A percentile compares a stretch with the other conserved stretches of the same genome.
These are phyloP conservation scores for Tetramorium simillimum DNA, from an alignment of 1,140 invertebrate species.

Conservation along the genomic window DNA sequence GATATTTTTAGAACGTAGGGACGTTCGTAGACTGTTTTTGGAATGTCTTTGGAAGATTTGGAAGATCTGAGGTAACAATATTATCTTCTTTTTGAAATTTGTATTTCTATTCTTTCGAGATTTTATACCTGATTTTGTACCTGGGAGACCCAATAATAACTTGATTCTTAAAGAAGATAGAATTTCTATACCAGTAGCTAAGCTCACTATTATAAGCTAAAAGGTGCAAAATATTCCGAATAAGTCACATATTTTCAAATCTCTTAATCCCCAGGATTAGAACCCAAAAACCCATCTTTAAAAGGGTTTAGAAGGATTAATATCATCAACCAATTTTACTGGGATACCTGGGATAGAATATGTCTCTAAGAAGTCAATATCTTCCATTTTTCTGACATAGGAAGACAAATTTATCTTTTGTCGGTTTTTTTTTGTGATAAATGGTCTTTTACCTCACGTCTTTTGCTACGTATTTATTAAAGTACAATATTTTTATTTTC, in stretches of 20 bases:
- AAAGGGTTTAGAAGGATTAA: conserved; percentile 44
- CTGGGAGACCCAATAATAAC: too few relatives aligned
- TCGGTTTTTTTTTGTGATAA: neutral
- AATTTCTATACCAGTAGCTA: neutral
- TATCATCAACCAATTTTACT: neutral
- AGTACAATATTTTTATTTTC: conserved; percentile 13
- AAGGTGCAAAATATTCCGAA: neutral
- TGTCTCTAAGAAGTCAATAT: neutral
- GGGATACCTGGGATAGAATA: neutral
- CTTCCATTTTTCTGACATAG: neutral
- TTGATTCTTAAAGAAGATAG: neutral
- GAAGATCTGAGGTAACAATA: neutral
- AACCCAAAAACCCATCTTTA: neutral
- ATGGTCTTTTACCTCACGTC: neutral
- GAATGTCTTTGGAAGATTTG: too few relatives aligned
- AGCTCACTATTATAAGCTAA: conserved; percentile 8
- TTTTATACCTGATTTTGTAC: neutral
- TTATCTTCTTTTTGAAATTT: neutral
- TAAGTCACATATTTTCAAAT: neutral
- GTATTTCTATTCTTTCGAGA: neutral
- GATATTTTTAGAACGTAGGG: too few relatives aligned
- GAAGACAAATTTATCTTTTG: neutral
- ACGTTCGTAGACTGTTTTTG: too few relatives aligned
- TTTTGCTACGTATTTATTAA: neutral
- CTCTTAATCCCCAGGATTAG: conserved; percentile 63